A percentile compares a stretch with the other conserved stretches of the same genome.
Evolutionary conservation across 1,140 invertebrate genomes (phyloP).

Genomic region (Hirudo medicinalis): DNA sequence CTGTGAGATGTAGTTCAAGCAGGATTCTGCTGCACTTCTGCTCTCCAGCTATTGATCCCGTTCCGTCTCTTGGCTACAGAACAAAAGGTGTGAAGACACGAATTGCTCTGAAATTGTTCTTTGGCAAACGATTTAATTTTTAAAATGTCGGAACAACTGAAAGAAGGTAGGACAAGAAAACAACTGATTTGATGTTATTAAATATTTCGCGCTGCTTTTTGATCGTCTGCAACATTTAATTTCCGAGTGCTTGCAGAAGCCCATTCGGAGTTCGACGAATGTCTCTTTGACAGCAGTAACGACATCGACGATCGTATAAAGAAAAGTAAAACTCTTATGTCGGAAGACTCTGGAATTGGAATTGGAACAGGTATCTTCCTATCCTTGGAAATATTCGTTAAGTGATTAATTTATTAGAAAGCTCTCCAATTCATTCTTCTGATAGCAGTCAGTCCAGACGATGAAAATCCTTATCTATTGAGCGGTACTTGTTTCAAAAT

Average conservation of each 20-base stretch:
- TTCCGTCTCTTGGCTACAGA: too few relatives aligned
- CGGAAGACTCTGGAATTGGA: conserved; percentile 12
- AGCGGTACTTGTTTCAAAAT: not conserved
- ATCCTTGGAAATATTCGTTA: not conserved
- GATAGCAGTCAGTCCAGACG: conserved; percentile 1
- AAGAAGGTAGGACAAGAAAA: too few relatives aligned
- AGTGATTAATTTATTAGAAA: not conserved
- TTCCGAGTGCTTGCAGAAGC: not conserved
- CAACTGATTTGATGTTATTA: too few relatives aligned
- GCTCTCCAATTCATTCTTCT: not conserved
- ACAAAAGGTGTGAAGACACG: too few relatives aligned
- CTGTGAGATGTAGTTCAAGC: too few relatives aligned
- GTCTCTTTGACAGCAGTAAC: not conserved
- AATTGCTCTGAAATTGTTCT: too few relatives aligned
- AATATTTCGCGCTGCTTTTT: too few relatives aligned
- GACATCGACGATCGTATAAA: not conserved
- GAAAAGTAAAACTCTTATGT: conserved; percentile 9
- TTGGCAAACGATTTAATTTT: too few relatives aligned
- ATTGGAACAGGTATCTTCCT: not conserved
- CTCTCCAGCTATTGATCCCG: too few relatives aligned
- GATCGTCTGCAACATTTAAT: too few relatives aligned
- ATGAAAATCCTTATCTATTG: conserved; percentile 4
- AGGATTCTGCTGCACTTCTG: too few relatives aligned
- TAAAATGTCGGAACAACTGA: too few relatives aligned
- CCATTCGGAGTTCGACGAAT: not conserved